Base-by-base conservation (phyloP, 2,113 vertebrate species). In the Hyperopisus bebe region DNA sequence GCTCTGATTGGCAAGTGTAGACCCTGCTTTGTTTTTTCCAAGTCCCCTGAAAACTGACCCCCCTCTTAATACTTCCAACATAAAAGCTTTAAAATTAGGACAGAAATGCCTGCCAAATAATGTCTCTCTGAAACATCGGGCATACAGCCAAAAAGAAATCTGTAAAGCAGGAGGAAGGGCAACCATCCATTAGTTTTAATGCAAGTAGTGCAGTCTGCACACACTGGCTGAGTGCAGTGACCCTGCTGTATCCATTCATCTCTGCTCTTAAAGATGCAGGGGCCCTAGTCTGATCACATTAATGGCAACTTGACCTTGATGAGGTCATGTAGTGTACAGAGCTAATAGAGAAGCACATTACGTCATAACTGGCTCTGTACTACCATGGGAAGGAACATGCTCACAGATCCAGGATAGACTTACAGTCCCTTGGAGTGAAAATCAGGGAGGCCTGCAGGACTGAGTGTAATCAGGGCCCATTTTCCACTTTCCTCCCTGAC, bases 11-110 rank as follows among this genome's bases (percentile, higher is more conserved):
- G 24, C 62, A 90, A 87, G 47, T 74, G 39, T 47, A 90, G 47
- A 11, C 50, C 15, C 8, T 42, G 2, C 47, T 87, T 88, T 58
- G 87, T 88, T 88, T 66, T 66, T 35, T 35, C 21, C 44, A 86
- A 53, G 19, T 42, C 48, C 51, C 50, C 35, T 66, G 70, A 80
- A 89, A 58, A 58, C 82, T 42, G 70, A 44, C 74, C 74, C 74
- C 35, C 4, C 74, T 42, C 74, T 31, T 39, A 80, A 35, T 80
- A 42, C 35, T 19, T 80, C 62, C 62, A 89, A 88, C 88, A 89
- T 92, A 90, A 93, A 92, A 88, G 91, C 88, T 91, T 91, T 90
- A 87, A 89, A 92, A 93, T 91, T 91, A 91, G 90, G 89, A 92
- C 90, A 91, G 91, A 77, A 77, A 66, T 50, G 89, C 51, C 86